Conservation (phyloP, 2,797 vertebrate species). For the Girardinus metallicus region DNA sequence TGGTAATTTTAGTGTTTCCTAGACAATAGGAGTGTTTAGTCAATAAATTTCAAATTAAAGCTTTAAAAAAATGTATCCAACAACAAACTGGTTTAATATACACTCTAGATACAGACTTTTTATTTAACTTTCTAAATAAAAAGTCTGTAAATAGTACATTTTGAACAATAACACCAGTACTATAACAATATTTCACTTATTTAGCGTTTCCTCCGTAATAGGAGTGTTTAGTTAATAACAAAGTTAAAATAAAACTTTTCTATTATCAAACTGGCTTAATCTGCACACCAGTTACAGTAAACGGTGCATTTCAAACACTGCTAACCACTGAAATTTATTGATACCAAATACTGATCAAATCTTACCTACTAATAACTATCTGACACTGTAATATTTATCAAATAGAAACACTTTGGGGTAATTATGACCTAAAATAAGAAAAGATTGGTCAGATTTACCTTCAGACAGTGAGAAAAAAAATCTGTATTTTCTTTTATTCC, state of each 20-base stretch:
- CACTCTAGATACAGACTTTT: not conserved
- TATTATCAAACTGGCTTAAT: not conserved
- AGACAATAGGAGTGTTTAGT: not conserved
- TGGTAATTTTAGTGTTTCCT: too few species aligned
- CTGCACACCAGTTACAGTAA: not conserved
- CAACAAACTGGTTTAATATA: not conserved
- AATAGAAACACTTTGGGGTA: not conserved
- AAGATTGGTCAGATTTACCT: not conserved
- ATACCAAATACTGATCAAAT: not conserved
- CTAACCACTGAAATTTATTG: too few species aligned
- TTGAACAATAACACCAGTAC: too few species aligned
- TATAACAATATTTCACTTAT: too few species aligned
- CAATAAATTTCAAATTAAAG: not conserved
- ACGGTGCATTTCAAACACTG: too few species aligned
- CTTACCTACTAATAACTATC: not conserved
- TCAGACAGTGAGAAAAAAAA: not conserved
- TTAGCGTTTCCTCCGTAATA: not conserved
- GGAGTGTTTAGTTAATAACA: not conserved
- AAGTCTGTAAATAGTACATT: too few species aligned
- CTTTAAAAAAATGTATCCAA: too few species aligned
- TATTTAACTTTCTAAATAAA: too few species aligned
- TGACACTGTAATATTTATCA: not conserved
- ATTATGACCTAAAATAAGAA: not conserved
- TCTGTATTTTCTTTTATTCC: not conserved
- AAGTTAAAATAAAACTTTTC: not conserved